These are phyloP conservation scores for Arion vulgaris DNA, from an alignment of 1,140 invertebrate genomes.

Conservation along the genomic window DNA sequence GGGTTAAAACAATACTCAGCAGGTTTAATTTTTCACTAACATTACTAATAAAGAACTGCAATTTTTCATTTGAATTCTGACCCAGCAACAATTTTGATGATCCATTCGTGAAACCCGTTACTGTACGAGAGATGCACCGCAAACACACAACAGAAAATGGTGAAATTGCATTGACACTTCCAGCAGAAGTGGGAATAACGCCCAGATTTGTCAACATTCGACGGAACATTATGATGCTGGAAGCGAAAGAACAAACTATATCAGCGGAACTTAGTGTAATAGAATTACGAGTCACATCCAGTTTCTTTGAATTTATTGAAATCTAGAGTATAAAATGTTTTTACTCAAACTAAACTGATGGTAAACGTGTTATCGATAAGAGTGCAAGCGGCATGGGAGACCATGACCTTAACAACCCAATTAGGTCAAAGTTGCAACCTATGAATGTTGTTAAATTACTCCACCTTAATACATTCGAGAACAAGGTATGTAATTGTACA, in stretches of 20 bases:
- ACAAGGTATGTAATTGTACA: too few species aligned
- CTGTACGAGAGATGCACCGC: not conserved
- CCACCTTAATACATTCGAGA: too few species aligned
- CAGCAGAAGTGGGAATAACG: not conserved
- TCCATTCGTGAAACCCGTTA: not conserved
- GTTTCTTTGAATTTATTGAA: not conserved
- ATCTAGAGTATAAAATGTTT: not conserved
- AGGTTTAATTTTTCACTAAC: not conserved
- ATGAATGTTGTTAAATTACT: too few species aligned
- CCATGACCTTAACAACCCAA: not conserved
- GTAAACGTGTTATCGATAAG: not conserved
- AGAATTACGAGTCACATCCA: not conserved
- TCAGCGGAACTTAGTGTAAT: not conserved
- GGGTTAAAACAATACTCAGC: not conserved
- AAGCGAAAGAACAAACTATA: not conserved
- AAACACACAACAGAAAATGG: not conserved
- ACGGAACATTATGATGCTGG: not conserved
- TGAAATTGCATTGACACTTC: not conserved
- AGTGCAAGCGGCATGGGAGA: not conserved
- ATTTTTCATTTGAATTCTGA: constrained; percentile 5
- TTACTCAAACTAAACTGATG: not conserved
- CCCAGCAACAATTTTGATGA: constrained; percentile 9
- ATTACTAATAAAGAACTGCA: constrained; percentile 8
- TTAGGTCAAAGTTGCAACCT: too few species aligned
- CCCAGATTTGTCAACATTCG: not conserved